Percentiles rank a stretch among this genome's conserved stretches.
Conservation (phyloP, 2,888 invertebrate species). For the Tetragnatha montana region DNA sequence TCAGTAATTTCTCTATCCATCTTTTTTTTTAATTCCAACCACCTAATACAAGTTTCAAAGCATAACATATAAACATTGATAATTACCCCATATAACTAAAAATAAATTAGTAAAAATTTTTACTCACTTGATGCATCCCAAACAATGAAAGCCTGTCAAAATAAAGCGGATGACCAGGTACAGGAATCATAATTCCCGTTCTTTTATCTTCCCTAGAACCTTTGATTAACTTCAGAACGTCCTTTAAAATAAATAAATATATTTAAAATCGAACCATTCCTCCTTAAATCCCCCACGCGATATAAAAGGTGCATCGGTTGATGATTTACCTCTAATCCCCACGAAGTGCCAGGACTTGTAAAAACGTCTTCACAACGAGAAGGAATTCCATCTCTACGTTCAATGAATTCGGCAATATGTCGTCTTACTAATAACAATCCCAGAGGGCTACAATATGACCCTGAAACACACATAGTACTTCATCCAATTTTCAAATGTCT, state of each 20-base stretch:
- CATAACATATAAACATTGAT: no score
- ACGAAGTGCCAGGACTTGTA: constrained; percentile 90
- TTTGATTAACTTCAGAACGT: no score
- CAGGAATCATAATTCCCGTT: constrained; percentile 95
- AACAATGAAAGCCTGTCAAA: constrained; percentile 96
- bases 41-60: no score
- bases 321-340: constrained; percentile 78
- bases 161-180: constrained; percentile 98
- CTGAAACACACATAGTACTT: constrained; percentile 77
- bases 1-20: no score
- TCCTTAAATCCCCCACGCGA: no score
- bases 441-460: constrained; percentile 91
- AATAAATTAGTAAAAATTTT: background rate
- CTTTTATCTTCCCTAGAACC: constrained; percentile 78
- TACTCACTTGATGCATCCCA: constrained; percentile 82
- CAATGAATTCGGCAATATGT: constrained; percentile 91
- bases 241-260: no score
- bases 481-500: no score
- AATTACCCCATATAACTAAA: no score
- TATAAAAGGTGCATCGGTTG: no score
- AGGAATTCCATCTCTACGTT: constrained; percentile 86
- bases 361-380: constrained; percentile 87
- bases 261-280: no score
- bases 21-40: no score
- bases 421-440: constrained; percentile 92